Evolutionary conservation across 2,888 invertebrate genomes (phyloP), one percentile per base, ranked within the genome.

Genomic region (Ennomos fuscantarius): DNA sequence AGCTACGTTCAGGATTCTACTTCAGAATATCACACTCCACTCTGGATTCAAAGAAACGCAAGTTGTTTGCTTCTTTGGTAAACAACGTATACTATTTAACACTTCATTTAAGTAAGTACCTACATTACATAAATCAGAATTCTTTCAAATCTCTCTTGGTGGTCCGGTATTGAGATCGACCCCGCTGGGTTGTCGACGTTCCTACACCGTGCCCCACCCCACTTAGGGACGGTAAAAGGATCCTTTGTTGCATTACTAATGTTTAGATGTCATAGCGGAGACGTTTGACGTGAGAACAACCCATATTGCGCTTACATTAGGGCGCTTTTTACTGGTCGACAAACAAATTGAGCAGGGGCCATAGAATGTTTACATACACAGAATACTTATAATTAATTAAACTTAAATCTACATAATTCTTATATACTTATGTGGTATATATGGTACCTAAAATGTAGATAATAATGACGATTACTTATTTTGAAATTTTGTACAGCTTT

Each of bases 191-290:
- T 51, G 40, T 61, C 48, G 56, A 63, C 67, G 63, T 48, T 62
- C 63, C 58, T 61, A 70, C 61, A 74, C 80, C 71, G 82, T 79
- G 65, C 77, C 70, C 58, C 82, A 78, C 71, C 78, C 70, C 68
- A 68, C 71, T 63, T 65, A 66, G 64, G 74, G 75, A 73, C 62
- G 76, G 79, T 81, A 82, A 86, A 81, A 80, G 84, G 86, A 80
- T 85, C 89, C 77, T 81, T 91, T 92, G 88, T 89, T 81, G 77
- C 79, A 82, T 90, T 85, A 92, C 85, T 85, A 91, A 92, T 91
- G 90, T 84, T 87, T 78, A 60, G 78, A 81, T 88, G 89, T 89
- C 89, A 87, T 82, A 79, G 61, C 66, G 36, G 61, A 60, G 90
- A 90, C 91, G 77, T 83, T 73, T 87, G 90, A 89, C 80, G 84